Evolutionary conservation across 1,140 invertebrate genomes (phyloP).

Genomic region (Drosophila carrolli): DNA sequence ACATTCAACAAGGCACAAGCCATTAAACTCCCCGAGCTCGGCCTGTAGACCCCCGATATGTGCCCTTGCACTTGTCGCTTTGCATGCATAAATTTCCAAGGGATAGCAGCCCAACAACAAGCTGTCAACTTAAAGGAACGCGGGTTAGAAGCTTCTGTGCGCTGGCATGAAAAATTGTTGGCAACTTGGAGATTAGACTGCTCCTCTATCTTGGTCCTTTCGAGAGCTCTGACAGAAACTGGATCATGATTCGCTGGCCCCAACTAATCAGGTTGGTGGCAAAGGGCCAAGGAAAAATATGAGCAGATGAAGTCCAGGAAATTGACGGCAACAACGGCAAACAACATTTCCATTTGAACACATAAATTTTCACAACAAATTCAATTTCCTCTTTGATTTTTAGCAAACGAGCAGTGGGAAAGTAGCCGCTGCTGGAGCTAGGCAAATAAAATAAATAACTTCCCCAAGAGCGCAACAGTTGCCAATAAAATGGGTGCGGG

Average conservation of each 20-base stretch:
- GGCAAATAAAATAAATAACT: constrained; percentile 83
- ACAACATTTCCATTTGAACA: constrained; percentile 78
- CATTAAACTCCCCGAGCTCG: constrained; percentile 57
- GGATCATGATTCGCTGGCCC: constrained; percentile 9
- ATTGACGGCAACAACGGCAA: constrained; percentile 74
- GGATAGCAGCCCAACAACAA: constrained; percentile 15
- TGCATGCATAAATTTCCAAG: constrained; percentile 68
- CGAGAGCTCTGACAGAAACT: constrained; percentile 2
- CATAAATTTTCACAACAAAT: constrained; percentile 82
- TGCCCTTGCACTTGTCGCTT: constrained; percentile 52
- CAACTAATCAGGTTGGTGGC: constrained; percentile 61
- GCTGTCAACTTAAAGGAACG: constrained; percentile 50
- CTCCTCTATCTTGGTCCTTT: constrained; percentile 6
- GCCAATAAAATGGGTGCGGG: constrained; percentile 42
- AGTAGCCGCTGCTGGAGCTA: constrained; percentile 39
- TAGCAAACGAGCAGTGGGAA: constrained; percentile 68
- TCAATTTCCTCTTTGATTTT: constrained; percentile 83
- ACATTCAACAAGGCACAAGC: constrained; percentile 71
- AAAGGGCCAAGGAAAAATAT: constrained; percentile 27
- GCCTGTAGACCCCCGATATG: constrained; percentile 16
- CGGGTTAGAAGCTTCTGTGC: constrained; percentile 29
- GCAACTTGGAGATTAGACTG: constrained; percentile 33
- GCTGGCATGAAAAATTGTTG: constrained; percentile 71
- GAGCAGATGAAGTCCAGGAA: constrained; percentile 59
- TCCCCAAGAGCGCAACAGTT: constrained; percentile 76